phyloP scores from a whole-genome alignment of 1,140 invertebrate species.

The Cepaea nemoralis region DNA sequence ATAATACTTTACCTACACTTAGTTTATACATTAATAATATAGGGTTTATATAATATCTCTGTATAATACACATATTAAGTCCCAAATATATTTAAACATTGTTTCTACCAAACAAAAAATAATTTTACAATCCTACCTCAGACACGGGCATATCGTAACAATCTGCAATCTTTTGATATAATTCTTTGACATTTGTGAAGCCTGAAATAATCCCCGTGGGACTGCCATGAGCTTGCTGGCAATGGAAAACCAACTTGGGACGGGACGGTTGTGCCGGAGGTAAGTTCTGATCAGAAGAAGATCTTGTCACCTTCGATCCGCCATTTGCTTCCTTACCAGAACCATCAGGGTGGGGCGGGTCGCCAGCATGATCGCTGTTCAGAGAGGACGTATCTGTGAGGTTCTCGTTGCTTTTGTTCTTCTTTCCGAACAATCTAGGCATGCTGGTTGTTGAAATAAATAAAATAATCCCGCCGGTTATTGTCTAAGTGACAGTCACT shows the following conservation, averaged over 20 bases:
- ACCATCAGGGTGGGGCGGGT: constrained; percentile 51
- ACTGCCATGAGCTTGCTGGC: constrained; percentile 96
- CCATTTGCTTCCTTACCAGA: constrained; percentile 37
- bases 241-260: constrained; percentile 91
- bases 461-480: neutral
- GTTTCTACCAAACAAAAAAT: no score
- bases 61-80: no score
- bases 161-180: constrained; percentile 95
- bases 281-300: constrained; percentile 24
- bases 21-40: no score
- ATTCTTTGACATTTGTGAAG: constrained; percentile 93
- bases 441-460: neutral
- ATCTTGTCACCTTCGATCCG: constrained; percentile 47
- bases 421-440: neutral
- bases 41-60: no score
- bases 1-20: no score
- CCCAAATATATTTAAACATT: no score
- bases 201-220: constrained; percentile 93
- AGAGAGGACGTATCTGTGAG: neutral
- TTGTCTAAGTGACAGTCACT: neutral
- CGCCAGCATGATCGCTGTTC: constrained; percentile 20
- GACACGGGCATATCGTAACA: constrained; percentile 85
- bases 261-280: constrained; percentile 51
- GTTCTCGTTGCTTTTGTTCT: constrained; percentile 3
- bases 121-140: constrained; percentile 68